phyloP scores from a whole-genome alignment of 2,113 vertebrate species.

The Pterocles gutturalis region DNA sequence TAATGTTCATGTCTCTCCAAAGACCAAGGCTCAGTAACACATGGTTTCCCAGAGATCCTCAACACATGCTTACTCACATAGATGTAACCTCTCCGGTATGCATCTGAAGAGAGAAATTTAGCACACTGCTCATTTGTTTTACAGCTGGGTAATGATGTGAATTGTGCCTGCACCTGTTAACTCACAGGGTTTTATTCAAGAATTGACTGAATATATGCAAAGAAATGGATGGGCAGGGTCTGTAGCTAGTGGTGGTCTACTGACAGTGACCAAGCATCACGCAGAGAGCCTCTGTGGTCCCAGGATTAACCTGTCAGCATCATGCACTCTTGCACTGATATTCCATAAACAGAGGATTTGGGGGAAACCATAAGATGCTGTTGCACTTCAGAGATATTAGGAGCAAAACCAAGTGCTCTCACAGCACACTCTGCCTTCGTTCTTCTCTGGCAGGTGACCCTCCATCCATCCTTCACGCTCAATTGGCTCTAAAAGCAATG shows the following conservation, averaged over 20 bases:
- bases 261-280: not conserved
- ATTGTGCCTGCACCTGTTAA: not conserved
- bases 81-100: not conserved
- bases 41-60: not conserved
- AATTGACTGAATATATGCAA: not conserved
- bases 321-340: not conserved
- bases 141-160: not conserved
- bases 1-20: fast-evolving
- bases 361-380: not conserved
- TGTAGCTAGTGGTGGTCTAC: not conserved
- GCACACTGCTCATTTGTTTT: not conserved
- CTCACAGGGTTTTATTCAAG: not conserved
- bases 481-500: not conserved
- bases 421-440: not conserved
- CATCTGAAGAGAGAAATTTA: not conserved
- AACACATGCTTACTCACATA: not conserved
- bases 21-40: not conserved
- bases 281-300: not conserved
- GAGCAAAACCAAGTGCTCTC: not conserved
- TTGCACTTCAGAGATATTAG: not conserved
- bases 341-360: not conserved
- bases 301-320: not conserved
- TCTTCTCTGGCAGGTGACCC: not conserved
- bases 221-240: not conserved
- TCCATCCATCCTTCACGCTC: not conserved